Base-by-base conservation (phyloP, 2,113 vertebrate genomes). In the Eubucco bourcierii region DNA sequence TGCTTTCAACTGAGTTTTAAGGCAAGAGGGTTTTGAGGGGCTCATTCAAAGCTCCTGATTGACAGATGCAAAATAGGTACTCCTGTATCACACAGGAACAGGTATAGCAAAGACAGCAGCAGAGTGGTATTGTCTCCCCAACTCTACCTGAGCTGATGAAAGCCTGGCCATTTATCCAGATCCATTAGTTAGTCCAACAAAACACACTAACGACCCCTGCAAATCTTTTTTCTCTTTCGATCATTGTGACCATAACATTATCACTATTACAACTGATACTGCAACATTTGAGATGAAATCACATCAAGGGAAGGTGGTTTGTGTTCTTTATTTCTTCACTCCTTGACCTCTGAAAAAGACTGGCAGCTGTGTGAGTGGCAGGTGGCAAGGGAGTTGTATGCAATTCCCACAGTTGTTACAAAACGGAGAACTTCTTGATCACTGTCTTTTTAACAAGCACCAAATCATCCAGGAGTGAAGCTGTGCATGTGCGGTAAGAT, bases 401-500 rank as follows among this genome's bases (percentile, higher is more conserved):
- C 76, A 74, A 73, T 70, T 72, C 39, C 86, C 84, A 58, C 56
- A 9, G 66, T 94, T 77, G 78, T 72, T 56, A 80, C 78, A 81
- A 84, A 94, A 76, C 14, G 58, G 46, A 88, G 78, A 55, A 53
- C 29, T 86, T 78, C 83, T 59, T 58, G 59, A 79, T 80, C 79
- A 31, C 81, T 70, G 64, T 5, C 41, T 66, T 92, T 87, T 83
- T 90, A 91, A 95, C 3, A 66, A 81, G 84, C 74, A 79, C 3
- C 0, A 0, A 46, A 34, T 61, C 84, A 33, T 25, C 77, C 78
- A 73, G 52, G 66, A 87, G 56, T 0, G 29, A 55, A 88, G 74
- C 52, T 41, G 31, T 6, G 4, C 0, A 3, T 6, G 25, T 58
- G 71, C 46, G n/a, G 13, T 0, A 13, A 44, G 53, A 60, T 24